Percentiles rank a stretch among this genome's conserved stretches.
These are phyloP conservation scores for Albula glossodonta DNA, from an alignment of 2,113 vertebrate species.

Conservation along the genomic window DNA sequence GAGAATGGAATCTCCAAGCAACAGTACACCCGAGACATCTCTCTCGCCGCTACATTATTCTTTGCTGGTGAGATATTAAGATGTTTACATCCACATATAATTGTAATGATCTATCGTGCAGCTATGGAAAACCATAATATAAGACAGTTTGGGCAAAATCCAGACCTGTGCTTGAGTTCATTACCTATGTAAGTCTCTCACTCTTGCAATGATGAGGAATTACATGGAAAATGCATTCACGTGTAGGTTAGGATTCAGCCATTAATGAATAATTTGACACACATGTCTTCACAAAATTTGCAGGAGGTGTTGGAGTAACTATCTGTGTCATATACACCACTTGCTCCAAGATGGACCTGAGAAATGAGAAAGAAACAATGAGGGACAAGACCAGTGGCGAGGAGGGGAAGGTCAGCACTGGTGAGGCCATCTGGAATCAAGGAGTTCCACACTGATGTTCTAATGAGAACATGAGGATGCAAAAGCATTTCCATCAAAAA, in stretches of 20 bases:
- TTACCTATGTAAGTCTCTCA: too few relatives aligned
- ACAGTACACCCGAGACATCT: slow-evolving; percentile 66
- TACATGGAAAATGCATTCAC: too few relatives aligned
- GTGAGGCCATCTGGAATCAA: slow-evolving; percentile 26
- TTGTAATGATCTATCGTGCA: background rate
- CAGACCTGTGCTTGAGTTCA: too few relatives aligned
- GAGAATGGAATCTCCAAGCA: slow-evolving; percentile 47
- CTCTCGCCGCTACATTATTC: slow-evolving; percentile 71
- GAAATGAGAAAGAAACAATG: slow-evolving; percentile 30
- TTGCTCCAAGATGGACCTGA: slow-evolving; percentile 43
- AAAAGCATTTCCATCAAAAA: slow-evolving; percentile 51
- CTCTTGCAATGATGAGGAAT: too few relatives aligned
- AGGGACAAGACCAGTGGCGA: slow-evolving; percentile 40
- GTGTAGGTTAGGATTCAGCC: too few relatives aligned
- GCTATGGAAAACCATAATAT: background rate
- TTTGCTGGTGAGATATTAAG: slow-evolving; percentile 72
- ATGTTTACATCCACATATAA: background rate
- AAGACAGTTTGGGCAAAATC: background rate
- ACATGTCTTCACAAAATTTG: slow-evolving; percentile 31
- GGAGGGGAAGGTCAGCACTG: background rate
- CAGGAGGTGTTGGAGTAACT: slow-evolving; percentile 64
- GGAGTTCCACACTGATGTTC: slow-evolving; percentile 56
- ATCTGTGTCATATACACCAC: slow-evolving; percentile 51
- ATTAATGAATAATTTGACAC: background rate
- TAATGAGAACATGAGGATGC: slow-evolving; percentile 53